Conservation (phyloP, 2,888 invertebrate genomes). For the Pseudococcus viburni region DNA sequence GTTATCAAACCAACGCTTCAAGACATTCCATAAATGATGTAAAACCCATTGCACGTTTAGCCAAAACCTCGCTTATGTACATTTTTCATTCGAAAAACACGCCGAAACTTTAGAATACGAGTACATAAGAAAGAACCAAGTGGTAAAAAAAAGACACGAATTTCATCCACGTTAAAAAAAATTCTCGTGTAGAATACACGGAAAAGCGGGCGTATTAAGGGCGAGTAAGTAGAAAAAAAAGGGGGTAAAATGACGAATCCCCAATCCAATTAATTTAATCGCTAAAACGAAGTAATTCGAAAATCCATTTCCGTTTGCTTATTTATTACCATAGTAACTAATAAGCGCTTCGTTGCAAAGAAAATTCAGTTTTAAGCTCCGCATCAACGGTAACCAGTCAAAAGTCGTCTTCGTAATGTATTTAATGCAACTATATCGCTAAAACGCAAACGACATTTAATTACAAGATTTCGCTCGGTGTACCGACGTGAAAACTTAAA, state of each 20-base stretch:
- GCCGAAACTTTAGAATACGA: background rate
- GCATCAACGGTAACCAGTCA: conserved; percentile 17
- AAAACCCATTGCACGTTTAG: conserved; percentile 37
- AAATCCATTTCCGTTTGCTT: conserved; percentile 47
- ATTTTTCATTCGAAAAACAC: conserved; percentile 18
- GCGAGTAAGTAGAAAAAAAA: background rate
- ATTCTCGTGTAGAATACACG: background rate
- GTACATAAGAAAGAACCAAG: background rate
- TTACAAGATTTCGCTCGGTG: background rate
- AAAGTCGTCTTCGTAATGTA: conserved; percentile 12
- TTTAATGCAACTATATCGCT: background rate
- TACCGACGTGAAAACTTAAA: background rate
- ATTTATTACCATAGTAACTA: conserved; percentile 49
- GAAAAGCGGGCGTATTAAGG: background rate
- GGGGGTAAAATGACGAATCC: conserved; percentile 26
- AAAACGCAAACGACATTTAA: conserved; percentile 36
- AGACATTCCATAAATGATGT: conserved; percentile 36
- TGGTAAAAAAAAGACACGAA: background rate
- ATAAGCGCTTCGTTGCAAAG: conserved; percentile 24
- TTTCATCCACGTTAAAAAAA: background rate
- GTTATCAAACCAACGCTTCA: conserved; percentile 42
- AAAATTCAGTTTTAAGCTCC: conserved; percentile 28
- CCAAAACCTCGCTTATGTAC: conserved; percentile 1
- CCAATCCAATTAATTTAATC: conserved; percentile 44
- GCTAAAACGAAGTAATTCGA: conserved; percentile 37